Evolutionary conservation across 2,113 vertebrate genomes (phyloP).

Genomic region (Oriolus oriolus): DNA sequence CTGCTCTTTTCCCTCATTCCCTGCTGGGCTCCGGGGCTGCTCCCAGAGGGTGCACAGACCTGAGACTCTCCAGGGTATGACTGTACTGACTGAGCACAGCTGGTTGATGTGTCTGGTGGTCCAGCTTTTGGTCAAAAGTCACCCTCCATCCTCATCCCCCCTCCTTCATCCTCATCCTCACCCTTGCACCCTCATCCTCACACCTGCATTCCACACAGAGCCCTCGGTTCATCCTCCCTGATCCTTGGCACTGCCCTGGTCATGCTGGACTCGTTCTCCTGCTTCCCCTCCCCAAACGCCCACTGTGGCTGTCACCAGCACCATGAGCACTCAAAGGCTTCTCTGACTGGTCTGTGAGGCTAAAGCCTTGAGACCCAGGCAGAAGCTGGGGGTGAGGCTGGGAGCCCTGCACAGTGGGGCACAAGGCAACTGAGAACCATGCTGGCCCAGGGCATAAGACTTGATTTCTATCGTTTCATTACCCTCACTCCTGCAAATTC

Average conservation of each 20-base stretch:
- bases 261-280: rapidly evolving
- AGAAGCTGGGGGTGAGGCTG: background rate
- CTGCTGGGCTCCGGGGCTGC: background rate
- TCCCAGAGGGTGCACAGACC: too few relatives aligned
- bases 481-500: background rate
- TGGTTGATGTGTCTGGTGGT: background rate
- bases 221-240: background rate
- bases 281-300: rapidly evolving
- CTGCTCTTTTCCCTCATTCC: background rate
- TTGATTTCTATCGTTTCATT: background rate
- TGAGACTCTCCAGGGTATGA: background rate
- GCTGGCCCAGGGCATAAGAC: rapidly evolving
- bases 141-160: background rate
- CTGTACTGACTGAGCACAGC: background rate
- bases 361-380: background rate
- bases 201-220: background rate
- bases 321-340: background rate
- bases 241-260: background rate
- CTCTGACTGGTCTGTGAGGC: background rate
- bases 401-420: rapidly evolving
- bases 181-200: background rate
- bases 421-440: rapidly evolving
- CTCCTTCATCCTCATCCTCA: background rate
- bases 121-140: background rate
- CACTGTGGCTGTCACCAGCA: background rate